These are phyloP conservation scores for Eumeta japonica DNA, from an alignment of 1,140 invertebrate genomes.

Conservation along the genomic window DNA sequence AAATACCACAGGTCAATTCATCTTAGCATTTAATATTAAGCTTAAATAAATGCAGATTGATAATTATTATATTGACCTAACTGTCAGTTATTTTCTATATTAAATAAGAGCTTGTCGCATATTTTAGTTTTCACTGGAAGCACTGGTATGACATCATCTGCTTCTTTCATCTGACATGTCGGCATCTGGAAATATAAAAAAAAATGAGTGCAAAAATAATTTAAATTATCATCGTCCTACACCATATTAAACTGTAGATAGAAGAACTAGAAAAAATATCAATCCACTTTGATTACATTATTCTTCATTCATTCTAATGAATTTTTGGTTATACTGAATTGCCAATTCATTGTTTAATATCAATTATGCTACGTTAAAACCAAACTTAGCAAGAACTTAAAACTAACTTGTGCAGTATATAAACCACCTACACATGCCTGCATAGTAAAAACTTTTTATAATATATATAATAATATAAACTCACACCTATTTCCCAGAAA, in stretches of 20 bases:
- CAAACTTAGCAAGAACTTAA: too few relatives aligned
- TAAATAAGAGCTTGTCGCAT: conserved; percentile 32
- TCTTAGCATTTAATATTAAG: too few relatives aligned
- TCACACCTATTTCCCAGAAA: too few relatives aligned
- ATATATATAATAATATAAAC: too few relatives aligned
- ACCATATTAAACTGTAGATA: too few relatives aligned
- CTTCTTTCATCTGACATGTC: conserved; percentile 41
- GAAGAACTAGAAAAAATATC: not conserved
- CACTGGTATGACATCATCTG: conserved; percentile 43
- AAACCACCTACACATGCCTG: too few relatives aligned
- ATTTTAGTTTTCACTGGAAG: conserved; percentile 32
- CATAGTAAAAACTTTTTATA: too few relatives aligned
- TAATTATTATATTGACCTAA: too few relatives aligned
- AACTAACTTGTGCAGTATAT: too few relatives aligned
- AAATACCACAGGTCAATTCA: too few relatives aligned
- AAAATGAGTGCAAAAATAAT: conserved; percentile 5
- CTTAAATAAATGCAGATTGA: too few relatives aligned
- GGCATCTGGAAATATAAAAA: conserved; percentile 28
- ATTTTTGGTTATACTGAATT: not conserved
- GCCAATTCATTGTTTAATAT: not conserved
- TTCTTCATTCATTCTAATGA: not conserved
- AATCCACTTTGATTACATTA: not conserved
- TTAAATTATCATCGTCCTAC: not conserved
- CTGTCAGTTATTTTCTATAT: conserved; percentile 18
- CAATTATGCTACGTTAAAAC: not conserved